Base-by-base conservation (phyloP, 2,888 invertebrate species). In the Ramazzottius varieornatus region DNA sequence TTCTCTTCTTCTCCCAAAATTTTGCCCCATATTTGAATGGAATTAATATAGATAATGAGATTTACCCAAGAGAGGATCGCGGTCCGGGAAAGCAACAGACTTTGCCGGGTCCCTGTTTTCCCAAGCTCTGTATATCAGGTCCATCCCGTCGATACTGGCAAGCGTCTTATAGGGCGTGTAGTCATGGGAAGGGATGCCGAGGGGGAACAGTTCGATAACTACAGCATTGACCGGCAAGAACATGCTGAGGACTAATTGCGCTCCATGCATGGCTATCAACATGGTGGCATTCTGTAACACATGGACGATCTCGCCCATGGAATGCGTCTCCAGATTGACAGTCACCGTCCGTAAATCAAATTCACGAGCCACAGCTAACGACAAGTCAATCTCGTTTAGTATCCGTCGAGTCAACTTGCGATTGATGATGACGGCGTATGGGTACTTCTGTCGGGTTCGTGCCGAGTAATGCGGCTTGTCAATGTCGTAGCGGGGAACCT, bases 181-280 rank as follows among this genome's bases (percentile, higher is more conserved):
- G 67, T 75, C 69, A 1, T 71, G 68, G 24, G 78, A 75, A 66
- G 73, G 72, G 32, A 80, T 73, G 0, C 75, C 79, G 71, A 74
- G 79, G 0, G 80, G 80, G 70, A 79, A 80, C n/a, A 80, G 67
- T 71, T 80, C 80, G 20, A 80, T 68, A 1, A 79, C 68, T 63
- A 73, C 67, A 33, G 76, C 71, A 32, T 73, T 72, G 16, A 73
- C 71, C 54, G 71, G 72, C 24, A 79, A 68, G 70, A 79, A 78
- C 66, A 78, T 68, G 16, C 76, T 70, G 1, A 78, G 69, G 64
- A 74, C 72, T 68, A 79, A 70, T 33, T 75, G 73, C 2, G 79
- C 77, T 8, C 80, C 79, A 71, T 78, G 77, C 74, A 77, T 75
- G 1, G 76, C 76, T 20, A 78, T 71, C 1, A 77, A 67, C 16